phyloP scores from a whole-genome alignment of 2,113 vertebrate species.

The Monarcha castaneiventris region DNA sequence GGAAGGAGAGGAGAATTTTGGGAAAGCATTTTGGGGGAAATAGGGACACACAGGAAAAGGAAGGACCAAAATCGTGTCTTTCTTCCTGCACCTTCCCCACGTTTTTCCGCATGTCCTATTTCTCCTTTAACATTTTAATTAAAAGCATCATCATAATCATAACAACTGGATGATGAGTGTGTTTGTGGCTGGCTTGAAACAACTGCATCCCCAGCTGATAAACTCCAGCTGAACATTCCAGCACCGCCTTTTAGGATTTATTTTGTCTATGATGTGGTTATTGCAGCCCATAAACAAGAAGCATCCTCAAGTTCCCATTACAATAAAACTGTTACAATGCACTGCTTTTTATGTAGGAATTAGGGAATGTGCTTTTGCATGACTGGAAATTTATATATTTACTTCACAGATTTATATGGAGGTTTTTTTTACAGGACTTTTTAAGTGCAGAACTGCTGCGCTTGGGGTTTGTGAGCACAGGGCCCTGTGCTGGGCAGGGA shows the following conservation, averaged over 20 bases:
- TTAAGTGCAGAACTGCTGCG: background rate
- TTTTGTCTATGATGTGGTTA: constrained; percentile 54
- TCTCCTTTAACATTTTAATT: constrained; percentile 1
- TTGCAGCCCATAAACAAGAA: constrained; percentile 67
- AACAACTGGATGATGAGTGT: background rate
- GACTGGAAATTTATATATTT: background rate
- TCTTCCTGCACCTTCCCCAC: background rate
- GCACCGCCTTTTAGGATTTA: constrained; percentile 18
- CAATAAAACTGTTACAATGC: constrained; percentile 62
- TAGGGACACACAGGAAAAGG: background rate
- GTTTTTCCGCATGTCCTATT: background rate
- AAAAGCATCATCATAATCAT: background rate
- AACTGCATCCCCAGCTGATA: constrained; percentile 42
- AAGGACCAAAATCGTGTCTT: background rate
- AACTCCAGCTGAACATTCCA: background rate
- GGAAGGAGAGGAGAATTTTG: background rate
- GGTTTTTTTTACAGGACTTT: background rate
- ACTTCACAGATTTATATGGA: background rate
- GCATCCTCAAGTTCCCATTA: constrained; percentile 62
- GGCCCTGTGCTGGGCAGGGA: background rate
- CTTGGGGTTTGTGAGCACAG: background rate
- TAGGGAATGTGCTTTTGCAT: constrained; percentile 17
- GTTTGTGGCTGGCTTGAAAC: background rate
- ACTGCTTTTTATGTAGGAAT: constrained; percentile 41
- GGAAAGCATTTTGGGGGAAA: background rate